Evolutionary conservation across 2,113 vertebrate genomes (phyloP), one percentile per base, ranked within the genome.

Genomic region (Periophthalmodon schlosseri): DNA sequence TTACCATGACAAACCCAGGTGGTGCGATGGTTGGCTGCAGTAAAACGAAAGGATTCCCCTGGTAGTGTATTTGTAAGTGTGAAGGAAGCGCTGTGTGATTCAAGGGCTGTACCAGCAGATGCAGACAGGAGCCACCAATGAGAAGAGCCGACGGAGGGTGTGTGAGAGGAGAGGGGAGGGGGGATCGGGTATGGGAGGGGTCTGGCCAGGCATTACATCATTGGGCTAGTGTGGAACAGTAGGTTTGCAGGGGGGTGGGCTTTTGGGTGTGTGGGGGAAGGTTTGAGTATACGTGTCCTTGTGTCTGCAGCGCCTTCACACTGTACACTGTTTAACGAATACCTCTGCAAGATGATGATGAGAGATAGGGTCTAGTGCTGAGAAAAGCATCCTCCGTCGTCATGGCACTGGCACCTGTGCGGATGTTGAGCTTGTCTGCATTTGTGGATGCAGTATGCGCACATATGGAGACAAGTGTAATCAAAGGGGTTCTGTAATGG

Each of bases 141-240:
- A 88, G 88, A 90, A 44, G 77, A 70, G 80, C 82, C 71, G 47
- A 78, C 84, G 87, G 83, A 82, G 81, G 74, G 85, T 82, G 85
- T 84, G 86, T 81, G 85, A 78, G 81, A 74, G 69, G 71, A 4
- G 34, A 69, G 84, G 72, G 67, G 84, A 83, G 89, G 74, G 86
- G 83, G 80, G 84, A 74, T 73, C 77, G 61, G 63, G 88, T 73
- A 89, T 84, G 89, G 89, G 90, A 92, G 90, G 86, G 88, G 89
- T 91, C 84, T 92, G 82, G 60, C 81, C 28, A 15, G 86, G 87
- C 91, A 92, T 92, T 91, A 92, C 91, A 91, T 92, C 91, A 92
- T 60, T 92, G 85, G 88, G 83, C 84, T 75, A 75, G 78, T 65
- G 84, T 65, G 84, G 83, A 89, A 84, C 49, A 81, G 84, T 70